A percentile compares a stretch with the other conserved stretches of the same genome.
Evolutionary conservation across 2,888 invertebrate species (phyloP).

Genomic region (Diabrotica balteata): DNA sequence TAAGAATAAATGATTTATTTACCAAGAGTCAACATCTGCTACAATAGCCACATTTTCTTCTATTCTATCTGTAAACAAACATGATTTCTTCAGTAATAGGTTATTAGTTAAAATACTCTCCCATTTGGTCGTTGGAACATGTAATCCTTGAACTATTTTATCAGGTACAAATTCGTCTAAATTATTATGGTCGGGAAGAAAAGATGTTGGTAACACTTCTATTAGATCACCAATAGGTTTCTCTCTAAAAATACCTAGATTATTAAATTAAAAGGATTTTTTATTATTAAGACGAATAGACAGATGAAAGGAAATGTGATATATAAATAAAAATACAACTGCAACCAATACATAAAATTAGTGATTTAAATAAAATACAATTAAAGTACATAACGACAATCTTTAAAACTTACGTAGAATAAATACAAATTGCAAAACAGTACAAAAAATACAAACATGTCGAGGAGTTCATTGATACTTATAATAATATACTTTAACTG

Average conservation of each 20-base stretch:
- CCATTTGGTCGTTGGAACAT: slow-evolving; percentile 66
- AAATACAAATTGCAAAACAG: no score
- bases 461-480: no score
- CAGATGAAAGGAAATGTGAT: neutral
- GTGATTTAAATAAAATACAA: no score
- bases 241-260: slow-evolving; percentile 29
- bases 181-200: slow-evolving; percentile 64
- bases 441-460: no score
- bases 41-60: slow-evolving; percentile 83
- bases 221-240: slow-evolving; percentile 24
- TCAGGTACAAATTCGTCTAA: slow-evolving; percentile 75
- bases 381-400: no score
- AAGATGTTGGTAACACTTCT: slow-evolving; percentile 33
- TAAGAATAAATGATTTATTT: slow-evolving; percentile 45
- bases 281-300: neutral
- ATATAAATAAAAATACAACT: no score
- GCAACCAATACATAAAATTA: no score
- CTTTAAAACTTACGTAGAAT: no score
- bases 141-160: slow-evolving; percentile 78
- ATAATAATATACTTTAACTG: no score
- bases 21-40: slow-evolving; percentile 84
- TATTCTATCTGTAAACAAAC: slow-evolving; percentile 48
- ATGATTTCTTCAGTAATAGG: slow-evolving; percentile 65
- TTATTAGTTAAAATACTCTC: slow-evolving; percentile 65
- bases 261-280: neutral